Conservation (phyloP, 2,113 vertebrate species). For the Aphelocoma coerulescens region DNA sequence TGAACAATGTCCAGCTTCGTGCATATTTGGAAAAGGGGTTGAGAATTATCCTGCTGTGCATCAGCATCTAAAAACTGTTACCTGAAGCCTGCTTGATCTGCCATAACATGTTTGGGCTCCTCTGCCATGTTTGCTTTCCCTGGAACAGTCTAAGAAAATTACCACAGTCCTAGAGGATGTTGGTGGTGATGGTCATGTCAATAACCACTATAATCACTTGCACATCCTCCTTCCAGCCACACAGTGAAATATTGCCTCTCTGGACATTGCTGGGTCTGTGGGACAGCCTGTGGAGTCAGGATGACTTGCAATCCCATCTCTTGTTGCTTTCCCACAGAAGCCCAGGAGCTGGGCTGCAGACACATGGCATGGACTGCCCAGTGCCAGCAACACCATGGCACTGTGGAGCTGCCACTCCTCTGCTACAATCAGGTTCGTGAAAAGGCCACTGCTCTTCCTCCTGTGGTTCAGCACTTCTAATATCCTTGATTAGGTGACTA, state of each 20-base stretch:
- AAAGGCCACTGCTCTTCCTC: not conserved
- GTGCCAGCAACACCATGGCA: not conserved
- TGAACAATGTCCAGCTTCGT: not conserved
- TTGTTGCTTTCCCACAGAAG: not conserved
- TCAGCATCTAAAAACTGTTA: not conserved
- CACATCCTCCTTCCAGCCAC: not conserved
- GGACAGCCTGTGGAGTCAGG: not conserved
- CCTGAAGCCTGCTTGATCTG: not conserved
- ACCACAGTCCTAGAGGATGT: not conserved
- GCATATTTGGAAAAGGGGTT: not conserved
- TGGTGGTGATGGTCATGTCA: not conserved
- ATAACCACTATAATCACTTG: not conserved
- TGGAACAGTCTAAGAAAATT: not conserved
- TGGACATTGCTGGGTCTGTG: not conserved
- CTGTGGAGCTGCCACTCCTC: not conserved
- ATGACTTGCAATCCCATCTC: not conserved
- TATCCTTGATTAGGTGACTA: not conserved
- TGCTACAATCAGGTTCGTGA: fast-evolving
- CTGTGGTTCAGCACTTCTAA: not conserved
- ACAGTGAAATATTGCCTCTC: not conserved
- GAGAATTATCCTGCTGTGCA: not conserved
- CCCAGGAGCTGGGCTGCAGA: not conserved
- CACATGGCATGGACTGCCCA: not conserved
- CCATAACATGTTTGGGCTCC: not conserved
- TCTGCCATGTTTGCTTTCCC: not conserved